These are phyloP conservation scores for Petrocephalus microphthalmus DNA, from an alignment of 2,113 vertebrate species.

Conservation along the genomic window DNA sequence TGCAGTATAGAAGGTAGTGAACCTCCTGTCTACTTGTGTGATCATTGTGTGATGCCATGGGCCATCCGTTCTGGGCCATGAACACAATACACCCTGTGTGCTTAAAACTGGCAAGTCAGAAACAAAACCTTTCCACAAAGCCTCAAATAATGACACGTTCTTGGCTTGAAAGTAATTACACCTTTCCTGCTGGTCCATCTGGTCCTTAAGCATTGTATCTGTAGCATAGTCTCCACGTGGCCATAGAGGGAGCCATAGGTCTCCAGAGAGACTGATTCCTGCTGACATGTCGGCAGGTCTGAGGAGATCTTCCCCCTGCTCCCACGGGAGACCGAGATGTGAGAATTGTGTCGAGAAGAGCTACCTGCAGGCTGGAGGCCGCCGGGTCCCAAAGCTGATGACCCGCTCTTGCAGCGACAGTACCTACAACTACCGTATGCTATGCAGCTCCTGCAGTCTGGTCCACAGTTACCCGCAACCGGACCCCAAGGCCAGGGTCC, in stretches of 20 bases:
- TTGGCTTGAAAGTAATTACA: background rate
- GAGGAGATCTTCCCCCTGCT: conserved; percentile 58
- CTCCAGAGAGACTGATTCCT: background rate
- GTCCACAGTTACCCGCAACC: conserved; percentile 39
- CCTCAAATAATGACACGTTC: background rate
- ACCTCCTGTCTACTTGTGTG: background rate
- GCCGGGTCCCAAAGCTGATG: conserved; percentile 69
- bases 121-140: background rate
- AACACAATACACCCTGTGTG: background rate
- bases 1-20: conserved; percentile 75
- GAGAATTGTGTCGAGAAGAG: conserved; percentile 62
- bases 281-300: conserved; percentile 50
- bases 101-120: background rate
- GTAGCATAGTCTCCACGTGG: background rate
- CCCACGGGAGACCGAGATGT: conserved; percentile 64
- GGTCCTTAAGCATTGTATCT: background rate
- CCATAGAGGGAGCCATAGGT: background rate
- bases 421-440: conserved; percentile 57
- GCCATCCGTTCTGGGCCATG: background rate
- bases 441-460: conserved; percentile 26
- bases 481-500: conserved; percentile 44
- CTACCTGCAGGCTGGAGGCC: conserved; percentile 40
- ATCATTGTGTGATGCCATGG: background rate
- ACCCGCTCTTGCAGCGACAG: conserved; percentile 82
- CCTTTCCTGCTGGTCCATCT: background rate